Evolutionary conservation across 1,140 invertebrate genomes (phyloP), one percentile per base, ranked within the genome.

Genomic region (Gryllus bimaculatus): DNA sequence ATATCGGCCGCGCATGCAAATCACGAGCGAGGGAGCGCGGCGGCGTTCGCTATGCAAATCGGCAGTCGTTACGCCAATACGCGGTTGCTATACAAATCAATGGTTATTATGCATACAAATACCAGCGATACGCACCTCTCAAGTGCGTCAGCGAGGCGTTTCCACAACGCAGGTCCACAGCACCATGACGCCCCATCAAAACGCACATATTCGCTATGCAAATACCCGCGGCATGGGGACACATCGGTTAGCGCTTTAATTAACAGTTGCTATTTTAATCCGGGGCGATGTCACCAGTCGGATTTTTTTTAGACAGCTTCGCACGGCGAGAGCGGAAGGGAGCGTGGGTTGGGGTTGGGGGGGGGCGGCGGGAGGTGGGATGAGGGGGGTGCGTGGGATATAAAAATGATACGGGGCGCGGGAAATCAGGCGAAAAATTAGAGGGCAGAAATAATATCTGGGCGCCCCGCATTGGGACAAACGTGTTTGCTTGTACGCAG

Each of bases 41-140:
- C 10, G 18, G 18, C 54, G 7, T 66, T 66, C 18, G 54, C 54
- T 66, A 66, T 66, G 54, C 54, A 66, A 66, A 66, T 66, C 18
- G 18, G 10, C 10, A 66, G 54, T 66, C 54, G 54, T 66, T 66
- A 66, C 54, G 54, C 54, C 54, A 66, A 66, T 66, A 66, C 54
- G 54, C 54, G 54, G 54, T 66, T 66, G 54, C 54, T 66, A 66
- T 66, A 66, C 54, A 66, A 66, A 66, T 66, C 54, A 66, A 66
- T 66, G 54, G 54, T 66, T 66, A 66, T 66, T 66, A 66, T 66
- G 54, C 54, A 66, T 66, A 66, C 54, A 66, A 66, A 66, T 66
- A 18, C 54, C 54, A 66, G 54, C 54, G 54, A 66, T 66, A 66
- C 54, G 54, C 54, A 66, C 54, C 10, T 66, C 54, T 66, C 7